phyloP scores from a whole-genome alignment of 37 sponge, comb jelly and placozoan genomes.

The Crambe crambe region DNA sequence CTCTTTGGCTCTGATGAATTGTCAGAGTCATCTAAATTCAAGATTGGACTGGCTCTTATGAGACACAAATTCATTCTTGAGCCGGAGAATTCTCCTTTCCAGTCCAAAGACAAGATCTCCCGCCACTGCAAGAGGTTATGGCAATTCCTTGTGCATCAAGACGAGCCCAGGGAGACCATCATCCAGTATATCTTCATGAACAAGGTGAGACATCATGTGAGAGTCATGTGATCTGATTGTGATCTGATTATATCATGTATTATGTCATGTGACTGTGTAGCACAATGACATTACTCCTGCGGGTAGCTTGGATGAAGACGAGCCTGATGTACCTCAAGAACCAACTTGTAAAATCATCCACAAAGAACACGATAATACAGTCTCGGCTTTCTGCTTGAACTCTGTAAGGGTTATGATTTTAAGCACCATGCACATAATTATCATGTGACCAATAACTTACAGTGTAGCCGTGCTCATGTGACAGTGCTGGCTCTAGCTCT shows the following conservation, averaged over 20 bases:
- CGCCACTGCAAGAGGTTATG: conserved; percentile 58
- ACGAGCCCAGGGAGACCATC: conserved; percentile 61
- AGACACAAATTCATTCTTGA: conserved; percentile 84
- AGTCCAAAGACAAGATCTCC: conserved; percentile 13
- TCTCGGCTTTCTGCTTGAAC: conserved; percentile 67
- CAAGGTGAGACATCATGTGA: conserved; percentile 36
- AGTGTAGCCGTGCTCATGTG: conserved; percentile 32
- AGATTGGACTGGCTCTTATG: conserved; percentile 58
- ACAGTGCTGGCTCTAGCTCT: conserved; percentile 65
- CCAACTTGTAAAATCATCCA: conserved; percentile 43
- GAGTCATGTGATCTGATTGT: background rate
- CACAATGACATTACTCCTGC: background rate
- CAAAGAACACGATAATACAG: conserved; percentile 49
- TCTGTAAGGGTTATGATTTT: conserved; percentile 32
- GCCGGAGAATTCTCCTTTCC: conserved; percentile 79
- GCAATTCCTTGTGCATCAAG: conserved; percentile 64
- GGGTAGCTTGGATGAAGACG: conserved; percentile 25
- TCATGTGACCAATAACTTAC: background rate
- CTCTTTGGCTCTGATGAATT: conserved; percentile 31
- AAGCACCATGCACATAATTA: too few species aligned
- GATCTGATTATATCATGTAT: background rate
- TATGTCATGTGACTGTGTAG: background rate
- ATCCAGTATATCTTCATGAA: conserved; percentile 56
- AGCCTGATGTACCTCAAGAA: background rate
- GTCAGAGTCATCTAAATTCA: conserved; percentile 6